Evolutionary conservation across 2,797 vertebrate species (phyloP).

Genomic region (Echeneis naucrates): DNA sequence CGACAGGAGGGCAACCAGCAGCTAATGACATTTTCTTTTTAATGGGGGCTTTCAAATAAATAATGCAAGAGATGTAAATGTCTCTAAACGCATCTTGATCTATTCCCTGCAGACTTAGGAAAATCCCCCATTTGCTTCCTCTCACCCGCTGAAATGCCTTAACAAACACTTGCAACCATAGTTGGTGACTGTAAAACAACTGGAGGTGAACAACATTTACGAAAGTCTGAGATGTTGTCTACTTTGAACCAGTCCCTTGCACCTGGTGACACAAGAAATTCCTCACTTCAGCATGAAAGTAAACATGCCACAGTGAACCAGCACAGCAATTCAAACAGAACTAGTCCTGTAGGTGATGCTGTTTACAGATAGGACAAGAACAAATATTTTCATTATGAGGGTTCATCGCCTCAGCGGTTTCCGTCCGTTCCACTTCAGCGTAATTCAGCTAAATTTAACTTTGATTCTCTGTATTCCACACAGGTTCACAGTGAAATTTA

Average conservation of each 20-base stretch:
- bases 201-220: slow-evolving; percentile 54
- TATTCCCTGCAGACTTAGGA: not conserved
- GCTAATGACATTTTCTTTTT: slow-evolving; percentile 59
- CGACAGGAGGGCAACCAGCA: slow-evolving; percentile 48
- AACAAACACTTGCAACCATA: slow-evolving; percentile 36
- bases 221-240: slow-evolving; percentile 41
- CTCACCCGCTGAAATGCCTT: not conserved
- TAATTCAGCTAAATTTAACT: not conserved
- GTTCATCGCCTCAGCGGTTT: not conserved
- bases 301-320: slow-evolving; percentile 61
- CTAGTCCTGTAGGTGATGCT: slow-evolving; percentile 36
- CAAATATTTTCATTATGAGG: slow-evolving; percentile 37
- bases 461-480: not conserved
- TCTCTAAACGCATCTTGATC: not conserved
- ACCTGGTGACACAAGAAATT: slow-evolving; percentile 69
- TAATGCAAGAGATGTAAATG: slow-evolving; percentile 59
- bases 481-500: not conserved
- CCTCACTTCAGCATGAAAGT: slow-evolving; percentile 62
- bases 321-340: slow-evolving; percentile 36
- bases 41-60: slow-evolving; percentile 66
- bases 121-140: not conserved
- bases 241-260: slow-evolving; percentile 31
- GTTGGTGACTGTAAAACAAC: slow-evolving; percentile 42
- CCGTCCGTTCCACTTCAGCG: not conserved
- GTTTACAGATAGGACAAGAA: slow-evolving; percentile 57